These are phyloP conservation scores for Brassicogethes aeneus DNA, from an alignment of 2,888 invertebrate genomes.

Conservation along the genomic window DNA sequence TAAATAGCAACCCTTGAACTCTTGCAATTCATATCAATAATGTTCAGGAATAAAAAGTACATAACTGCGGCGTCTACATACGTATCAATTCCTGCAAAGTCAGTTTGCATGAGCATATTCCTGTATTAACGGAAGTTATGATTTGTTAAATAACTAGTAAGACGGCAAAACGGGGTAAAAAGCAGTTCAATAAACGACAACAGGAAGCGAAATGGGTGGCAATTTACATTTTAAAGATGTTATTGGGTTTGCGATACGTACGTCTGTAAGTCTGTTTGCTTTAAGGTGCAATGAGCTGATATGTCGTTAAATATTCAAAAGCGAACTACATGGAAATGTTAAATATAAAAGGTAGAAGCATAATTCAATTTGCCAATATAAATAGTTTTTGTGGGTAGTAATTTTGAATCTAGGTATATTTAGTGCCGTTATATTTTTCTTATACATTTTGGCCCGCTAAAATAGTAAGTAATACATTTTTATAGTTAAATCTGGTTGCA, in stretches of 20 bases:
- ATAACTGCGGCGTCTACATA: neutral
- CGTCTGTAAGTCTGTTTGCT: conserved; percentile 17
- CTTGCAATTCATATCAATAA: neutral
- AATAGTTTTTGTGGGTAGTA: too few species aligned
- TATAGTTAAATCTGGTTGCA: too few species aligned
- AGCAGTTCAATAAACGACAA: conserved; percentile 14
- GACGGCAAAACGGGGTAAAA: neutral
- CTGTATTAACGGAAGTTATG: conserved; percentile 3
- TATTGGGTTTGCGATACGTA: conserved; percentile 27
- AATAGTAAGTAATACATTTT: too few species aligned
- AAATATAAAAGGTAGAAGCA: too few species aligned
- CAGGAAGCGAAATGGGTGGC: conserved; percentile 30
- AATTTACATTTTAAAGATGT: conserved; percentile 37
- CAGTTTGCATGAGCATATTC: neutral
- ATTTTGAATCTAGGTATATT: too few species aligned
- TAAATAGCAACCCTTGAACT: too few species aligned
- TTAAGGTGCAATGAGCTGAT: conserved; percentile 25
- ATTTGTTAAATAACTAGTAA: conserved; percentile 5
- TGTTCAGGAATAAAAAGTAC: neutral
- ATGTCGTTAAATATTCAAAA: too few species aligned
- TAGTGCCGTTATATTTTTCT: too few species aligned
- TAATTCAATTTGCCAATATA: too few species aligned
- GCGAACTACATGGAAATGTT: neutral
- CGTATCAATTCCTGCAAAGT: neutral
- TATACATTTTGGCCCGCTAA: too few species aligned